phyloP scores from a whole-genome alignment of 2,797 vertebrate species.

The Sphenodon punctatus region DNA sequence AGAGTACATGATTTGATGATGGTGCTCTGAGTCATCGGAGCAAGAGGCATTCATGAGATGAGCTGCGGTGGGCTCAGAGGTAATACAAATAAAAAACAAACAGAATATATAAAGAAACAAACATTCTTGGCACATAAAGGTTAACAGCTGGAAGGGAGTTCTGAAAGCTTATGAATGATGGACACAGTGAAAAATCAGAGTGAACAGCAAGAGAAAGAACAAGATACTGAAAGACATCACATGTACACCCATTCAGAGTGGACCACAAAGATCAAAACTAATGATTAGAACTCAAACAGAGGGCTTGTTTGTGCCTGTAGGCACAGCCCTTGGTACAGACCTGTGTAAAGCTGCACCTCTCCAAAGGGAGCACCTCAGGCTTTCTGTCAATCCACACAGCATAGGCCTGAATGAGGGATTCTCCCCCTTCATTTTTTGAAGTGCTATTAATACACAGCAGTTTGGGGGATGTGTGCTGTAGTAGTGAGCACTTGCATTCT shows the following conservation, averaged over 20 bases:
- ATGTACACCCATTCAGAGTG: neutral
- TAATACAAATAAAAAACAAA: no score
- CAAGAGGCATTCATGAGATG: no score
- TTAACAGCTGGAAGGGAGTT: slow-evolving; percentile 49
- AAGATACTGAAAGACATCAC: neutral
- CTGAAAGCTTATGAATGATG: slow-evolving; percentile 32
- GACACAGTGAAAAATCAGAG: slow-evolving; percentile 48
- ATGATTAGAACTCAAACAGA: neutral
- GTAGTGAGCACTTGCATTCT: no score
- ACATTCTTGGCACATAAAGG: neutral
- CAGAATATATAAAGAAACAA: neutral
- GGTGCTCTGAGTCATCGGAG: no score
- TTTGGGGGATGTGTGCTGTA: neutral
- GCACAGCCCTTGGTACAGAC: neutral
- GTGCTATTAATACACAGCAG: neutral
- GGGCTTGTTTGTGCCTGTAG: neutral
- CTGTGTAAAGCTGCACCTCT: neutral
- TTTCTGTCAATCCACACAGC: neutral
- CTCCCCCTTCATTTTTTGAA: neutral
- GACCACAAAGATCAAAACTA: neutral
- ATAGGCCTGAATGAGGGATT: neutral
- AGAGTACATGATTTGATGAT: no score
- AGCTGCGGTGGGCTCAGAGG: no score
- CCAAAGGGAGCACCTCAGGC: neutral
- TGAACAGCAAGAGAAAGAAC: slow-evolving; percentile 22